Evolutionary conservation across 2,888 invertebrate species (phyloP).

Genomic region (Nomada hirtipes): DNA sequence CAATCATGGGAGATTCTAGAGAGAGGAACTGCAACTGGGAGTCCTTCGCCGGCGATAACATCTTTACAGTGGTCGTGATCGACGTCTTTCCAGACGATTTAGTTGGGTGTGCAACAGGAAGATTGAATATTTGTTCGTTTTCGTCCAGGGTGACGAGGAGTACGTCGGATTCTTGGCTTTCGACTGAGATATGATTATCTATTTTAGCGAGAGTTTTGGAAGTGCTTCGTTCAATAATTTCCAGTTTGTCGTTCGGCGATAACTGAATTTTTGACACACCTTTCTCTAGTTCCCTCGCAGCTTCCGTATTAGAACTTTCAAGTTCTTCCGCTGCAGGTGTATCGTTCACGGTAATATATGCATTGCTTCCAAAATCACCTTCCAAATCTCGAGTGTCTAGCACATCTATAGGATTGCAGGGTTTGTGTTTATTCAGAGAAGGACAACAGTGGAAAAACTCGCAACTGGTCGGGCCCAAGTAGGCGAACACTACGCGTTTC

Average conservation of each 20-base stretch:
- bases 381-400: not conserved
- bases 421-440: not conserved
- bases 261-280: not conserved
- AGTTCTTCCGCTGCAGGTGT: not conserved
- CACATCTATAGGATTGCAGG: not conserved
- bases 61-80: slow-evolving; percentile 17
- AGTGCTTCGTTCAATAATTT: not conserved
- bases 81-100: not conserved
- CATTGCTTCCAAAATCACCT: slow-evolving; percentile 4
- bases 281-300: not conserved
- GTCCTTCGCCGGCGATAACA: slow-evolving; percentile 66
- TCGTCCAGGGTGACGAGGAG: slow-evolving; percentile 24
- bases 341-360: slow-evolving; percentile 8
- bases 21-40: slow-evolving; percentile 63
- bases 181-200: too few relatives aligned
- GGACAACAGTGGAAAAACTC: not conserved
- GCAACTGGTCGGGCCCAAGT: slow-evolving; percentile 22
- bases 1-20: slow-evolving; percentile 33
- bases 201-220: not conserved
- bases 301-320: too few relatives aligned
- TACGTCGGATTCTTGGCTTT: slow-evolving; percentile 4
- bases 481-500: slow-evolving; percentile 34
- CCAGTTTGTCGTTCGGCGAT: not conserved
- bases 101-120: not conserved
- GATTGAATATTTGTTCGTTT: not conserved